Percentiles rank a stretch among this genome's conserved stretches.
Conservation (phyloP, 2,113 vertebrate genomes). For the Monopterus albus region DNA sequence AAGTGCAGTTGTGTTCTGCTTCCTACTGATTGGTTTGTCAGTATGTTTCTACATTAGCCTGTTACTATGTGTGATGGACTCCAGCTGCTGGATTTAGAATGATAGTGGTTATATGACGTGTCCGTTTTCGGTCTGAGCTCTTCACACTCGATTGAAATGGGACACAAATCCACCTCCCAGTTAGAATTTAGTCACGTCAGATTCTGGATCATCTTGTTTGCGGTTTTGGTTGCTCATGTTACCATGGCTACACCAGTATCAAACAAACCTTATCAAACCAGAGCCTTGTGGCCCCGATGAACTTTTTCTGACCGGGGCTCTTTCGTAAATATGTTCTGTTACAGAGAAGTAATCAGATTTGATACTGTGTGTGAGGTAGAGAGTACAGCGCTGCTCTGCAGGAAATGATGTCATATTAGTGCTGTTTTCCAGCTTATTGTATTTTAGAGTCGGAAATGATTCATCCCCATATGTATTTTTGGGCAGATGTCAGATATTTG, state of each 20-base stretch:
- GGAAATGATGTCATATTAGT: background rate
- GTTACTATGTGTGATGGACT: background rate
- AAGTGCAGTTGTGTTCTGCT: background rate
- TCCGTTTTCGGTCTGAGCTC: background rate
- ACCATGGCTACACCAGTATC: background rate
- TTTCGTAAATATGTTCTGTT: too few relatives aligned
- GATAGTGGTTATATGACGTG: background rate
- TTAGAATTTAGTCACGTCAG: background rate
- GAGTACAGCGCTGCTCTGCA: too few relatives aligned
- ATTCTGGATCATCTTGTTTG: conserved; percentile 13
- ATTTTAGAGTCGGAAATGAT: background rate
- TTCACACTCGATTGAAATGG: background rate
- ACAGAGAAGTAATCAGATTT: too few relatives aligned
- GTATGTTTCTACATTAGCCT: background rate
- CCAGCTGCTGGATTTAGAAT: background rate
- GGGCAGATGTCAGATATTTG: background rate
- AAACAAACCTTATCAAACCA: conserved; percentile 16
- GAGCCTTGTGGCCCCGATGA: background rate
- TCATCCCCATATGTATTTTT: background rate
- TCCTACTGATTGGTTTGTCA: conserved; percentile 1
- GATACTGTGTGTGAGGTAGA: too few relatives aligned
- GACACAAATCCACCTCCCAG: background rate
- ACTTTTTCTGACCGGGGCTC: background rate
- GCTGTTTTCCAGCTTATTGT: background rate
- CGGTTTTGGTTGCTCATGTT: conserved; percentile 29